Percentiles rank a stretch among this genome's conserved stretches.
These are phyloP conservation scores for Drosophila flavopinicola DNA, from an alignment of 2,888 invertebrate genomes.

Conservation along the genomic window DNA sequence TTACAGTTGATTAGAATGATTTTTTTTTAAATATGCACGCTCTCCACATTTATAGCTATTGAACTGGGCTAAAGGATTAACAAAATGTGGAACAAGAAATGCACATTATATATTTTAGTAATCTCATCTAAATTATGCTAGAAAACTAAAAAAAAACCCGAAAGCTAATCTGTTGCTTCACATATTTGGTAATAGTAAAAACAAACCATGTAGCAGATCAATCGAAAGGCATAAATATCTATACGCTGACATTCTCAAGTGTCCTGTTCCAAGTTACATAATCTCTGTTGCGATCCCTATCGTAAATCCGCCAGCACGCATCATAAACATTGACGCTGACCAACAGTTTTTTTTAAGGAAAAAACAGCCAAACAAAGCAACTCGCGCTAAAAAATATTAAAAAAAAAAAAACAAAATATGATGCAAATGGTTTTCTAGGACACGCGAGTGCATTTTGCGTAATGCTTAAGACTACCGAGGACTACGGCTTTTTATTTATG, in stretches of 20 bases:
- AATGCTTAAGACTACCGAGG: slow-evolving; percentile 25
- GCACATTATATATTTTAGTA: too few relatives aligned
- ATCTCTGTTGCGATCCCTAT: slow-evolving; percentile 22
- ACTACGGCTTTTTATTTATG: slow-evolving; percentile 6
- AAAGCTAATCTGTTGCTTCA: background rate
- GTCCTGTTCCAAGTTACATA: slow-evolving; percentile 13
- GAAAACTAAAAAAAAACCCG: background rate
- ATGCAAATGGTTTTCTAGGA: slow-evolving; percentile 12
- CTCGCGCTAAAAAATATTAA: slow-evolving; percentile 26
- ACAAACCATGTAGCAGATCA: background rate
- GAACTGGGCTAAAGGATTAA: too few relatives aligned
- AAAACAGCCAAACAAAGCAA: slow-evolving; percentile 14
- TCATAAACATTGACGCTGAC: slow-evolving; percentile 28
- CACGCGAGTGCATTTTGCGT: slow-evolving; percentile 59
- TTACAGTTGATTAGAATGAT: too few relatives aligned
- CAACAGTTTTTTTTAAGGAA: slow-evolving; percentile 4
- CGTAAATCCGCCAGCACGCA: slow-evolving; percentile 35
- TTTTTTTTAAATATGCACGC: too few relatives aligned
- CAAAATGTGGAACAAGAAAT: too few relatives aligned
- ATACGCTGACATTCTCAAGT: background rate
- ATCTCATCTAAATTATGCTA: too few relatives aligned
- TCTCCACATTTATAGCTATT: too few relatives aligned
- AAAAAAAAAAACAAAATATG: slow-evolving; percentile 4
- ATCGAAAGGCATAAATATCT: slow-evolving; percentile 7
- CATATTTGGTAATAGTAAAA: background rate